Base-by-base conservation (phyloP, 2,113 vertebrate genomes). In the Vombatus ursinus region DNA sequence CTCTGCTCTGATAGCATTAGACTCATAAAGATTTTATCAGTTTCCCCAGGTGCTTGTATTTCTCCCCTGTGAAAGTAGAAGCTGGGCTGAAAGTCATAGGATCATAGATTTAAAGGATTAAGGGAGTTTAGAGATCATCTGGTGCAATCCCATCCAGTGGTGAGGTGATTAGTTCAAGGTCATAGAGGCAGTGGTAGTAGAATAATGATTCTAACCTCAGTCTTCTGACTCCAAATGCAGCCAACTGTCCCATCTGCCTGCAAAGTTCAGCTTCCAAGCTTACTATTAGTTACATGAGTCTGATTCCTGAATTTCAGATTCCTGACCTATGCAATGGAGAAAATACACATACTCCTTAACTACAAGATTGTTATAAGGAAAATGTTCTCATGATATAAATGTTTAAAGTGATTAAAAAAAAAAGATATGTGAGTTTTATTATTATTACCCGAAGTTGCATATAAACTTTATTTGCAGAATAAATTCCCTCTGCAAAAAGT, bases 341-440 rank as follows among this genome's bases (percentile, higher is more conserved):
- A 3, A 26, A 0, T 24, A 9, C 50, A 11, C 28, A 16, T 11
- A n/a, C 37, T 25, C 0, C 50, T 31, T 0, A n/a, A 3, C 0
- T 37, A n/a, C 23, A 94, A 49, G 0, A 1, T 53, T 68, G 1
- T 50, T 89, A 2, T 26, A 1, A n/a, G n/a, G 3, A 49, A 89
- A 89, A 51, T 22, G 24, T 44, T 22, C 26, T 52, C 2, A 23
- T 25, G 2, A 68, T 68, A 37, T 68, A 37, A 68, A n/a, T 77
- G 31, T 77, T 77, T 16, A 77, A n/a, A 77, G 37, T 19, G 4
- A n/a, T 6, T 4, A 53, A 57, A 68, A 37, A 68, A 14, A 10
- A 14, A n/a, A n/a, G n/a, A n/a, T n/a, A n/a, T n/a, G n/a, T n/a
- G 61, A 7, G 0, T n/a, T 77, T 77, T 68, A 7, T n/a, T 77